Evolutionary conservation across 1,140 invertebrate species (phyloP), one percentile per base, ranked within the genome.

Genomic region (Parasteatoda tepidariorum): DNA sequence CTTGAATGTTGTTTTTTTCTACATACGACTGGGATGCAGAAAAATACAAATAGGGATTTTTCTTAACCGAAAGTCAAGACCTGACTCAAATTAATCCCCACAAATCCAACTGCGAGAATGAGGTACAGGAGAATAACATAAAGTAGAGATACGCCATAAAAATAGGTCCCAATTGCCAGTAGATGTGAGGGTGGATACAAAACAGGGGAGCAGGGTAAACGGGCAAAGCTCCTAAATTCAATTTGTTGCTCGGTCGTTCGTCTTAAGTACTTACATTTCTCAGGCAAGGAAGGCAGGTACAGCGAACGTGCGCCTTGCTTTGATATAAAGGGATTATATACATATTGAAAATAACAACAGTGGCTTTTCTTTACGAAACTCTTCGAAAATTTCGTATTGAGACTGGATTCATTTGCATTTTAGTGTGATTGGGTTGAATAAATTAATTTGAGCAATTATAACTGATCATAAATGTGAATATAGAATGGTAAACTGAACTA

Each of bases 221-320:
- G 54, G n/a, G 61, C 31, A 59, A 59, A 57, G 64, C 76, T 68
- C 64, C 64, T 68, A 79, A 79, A 79, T 79, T 79, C 76, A 79
- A 79, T 79, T 79, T 79, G 76, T 79, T 68, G 76, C 28, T 38
- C n/a, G 76, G 28, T 68, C 76, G 76, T 79, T 79, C 76, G 76
- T 79, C 76, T 79, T 75, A 68, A 79, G 76, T 26, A 79, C 76
- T 79, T 67, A 79, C 76, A 79, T 79, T 79, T 79, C 76, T 79
- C 76, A 67, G 54, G 54, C 62, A 34, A n/a, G 26, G 18, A 62
- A 57, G 31, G 18, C 15, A n/a, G 70, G 30, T 66, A 28, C 33
- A n/a, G 11, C 57, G 24, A 22, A 59, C 57, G 57, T 59, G 57
- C 9, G 9, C n/a, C 62, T 15, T 13, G 15, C 28, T 18, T 3